These are phyloP conservation scores for Eupelmus urozonus DNA, from an alignment of 2,888 invertebrate species.

Conservation along the genomic window DNA sequence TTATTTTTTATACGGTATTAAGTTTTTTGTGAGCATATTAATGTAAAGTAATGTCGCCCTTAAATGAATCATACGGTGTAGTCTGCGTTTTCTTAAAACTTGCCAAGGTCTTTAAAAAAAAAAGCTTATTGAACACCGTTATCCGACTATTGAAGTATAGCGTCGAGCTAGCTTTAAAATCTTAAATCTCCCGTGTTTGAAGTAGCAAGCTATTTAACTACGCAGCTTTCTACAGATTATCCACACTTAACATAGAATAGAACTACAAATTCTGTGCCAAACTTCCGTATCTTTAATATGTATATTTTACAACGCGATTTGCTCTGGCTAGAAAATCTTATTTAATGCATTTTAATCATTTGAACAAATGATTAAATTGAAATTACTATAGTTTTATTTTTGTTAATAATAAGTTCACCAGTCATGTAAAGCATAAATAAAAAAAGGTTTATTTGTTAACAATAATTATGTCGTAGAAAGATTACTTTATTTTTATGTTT, in stretches of 20 bases:
- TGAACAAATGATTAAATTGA: not conserved
- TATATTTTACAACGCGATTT: slow-evolving; percentile 6
- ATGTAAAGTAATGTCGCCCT: not conserved
- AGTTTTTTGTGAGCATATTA: too few relatives aligned
- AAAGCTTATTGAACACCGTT: slow-evolving; percentile 26
- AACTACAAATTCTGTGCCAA: slow-evolving; percentile 48
- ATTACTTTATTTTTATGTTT: not conserved
- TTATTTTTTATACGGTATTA: too few relatives aligned
- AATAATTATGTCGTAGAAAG: not conserved
- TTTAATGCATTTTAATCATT: slow-evolving; percentile 15
- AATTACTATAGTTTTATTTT: too few relatives aligned
- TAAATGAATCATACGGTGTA: not conserved
- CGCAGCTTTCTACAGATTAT: slow-evolving; percentile 32
- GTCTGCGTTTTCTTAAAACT: slow-evolving; percentile 22
- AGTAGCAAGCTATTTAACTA: slow-evolving; percentile 24
- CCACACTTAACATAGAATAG: slow-evolving; percentile 23
- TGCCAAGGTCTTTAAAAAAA: slow-evolving; percentile 10
- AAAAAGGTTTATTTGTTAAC: not conserved
- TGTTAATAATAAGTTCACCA: too few relatives aligned
- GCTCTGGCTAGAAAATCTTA: slow-evolving; percentile 22
- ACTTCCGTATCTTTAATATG: slow-evolving; percentile 37
- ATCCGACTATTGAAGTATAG: not conserved
- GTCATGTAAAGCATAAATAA: not conserved
- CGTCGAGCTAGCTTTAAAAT: slow-evolving; percentile 25
- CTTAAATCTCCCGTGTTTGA: slow-evolving; percentile 17